These are phyloP conservation scores for Macrotis lagotis DNA, from an alignment of 2,113 vertebrate genomes.

Conservation along the genomic window DNA sequence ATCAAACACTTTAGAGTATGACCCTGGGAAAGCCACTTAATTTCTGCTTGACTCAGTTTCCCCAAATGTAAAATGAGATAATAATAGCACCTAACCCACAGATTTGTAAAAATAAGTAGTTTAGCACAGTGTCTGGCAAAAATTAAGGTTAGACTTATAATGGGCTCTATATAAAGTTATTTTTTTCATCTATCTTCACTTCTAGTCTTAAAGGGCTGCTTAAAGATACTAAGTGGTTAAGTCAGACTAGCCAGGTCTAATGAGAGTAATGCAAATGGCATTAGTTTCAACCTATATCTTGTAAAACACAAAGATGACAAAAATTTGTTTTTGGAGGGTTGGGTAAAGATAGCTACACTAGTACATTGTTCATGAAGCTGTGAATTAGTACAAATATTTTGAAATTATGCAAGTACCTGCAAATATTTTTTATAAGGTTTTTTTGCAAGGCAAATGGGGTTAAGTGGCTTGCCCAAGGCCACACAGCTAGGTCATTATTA, in stretches of 20 bases:
- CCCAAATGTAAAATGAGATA: neutral
- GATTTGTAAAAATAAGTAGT: neutral
- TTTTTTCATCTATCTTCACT: neutral
- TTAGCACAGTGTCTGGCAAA: neutral
- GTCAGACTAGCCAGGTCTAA: neutral
- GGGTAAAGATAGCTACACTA: neutral
- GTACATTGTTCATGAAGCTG: neutral
- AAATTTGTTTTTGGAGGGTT: neutral
- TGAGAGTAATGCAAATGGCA: neutral
- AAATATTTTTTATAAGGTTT: no score
- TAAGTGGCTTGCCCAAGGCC: no score
- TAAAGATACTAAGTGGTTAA: neutral
- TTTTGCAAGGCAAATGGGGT: no score
- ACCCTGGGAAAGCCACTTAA: neutral
- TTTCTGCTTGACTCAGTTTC: neutral
- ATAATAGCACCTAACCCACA: neutral
- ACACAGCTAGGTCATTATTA: no score
- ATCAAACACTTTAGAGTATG: neutral
- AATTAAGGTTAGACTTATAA: neutral
- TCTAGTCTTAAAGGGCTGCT: neutral
- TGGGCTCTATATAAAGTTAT: neutral
- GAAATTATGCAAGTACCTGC: no score
- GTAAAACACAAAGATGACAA: neutral
- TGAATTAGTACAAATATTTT: neutral
- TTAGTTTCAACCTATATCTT: neutral